These are phyloP conservation scores for Smutsia gigantea DNA, from an alignment of 2,797 vertebrate genomes.

Conservation along the genomic window DNA sequence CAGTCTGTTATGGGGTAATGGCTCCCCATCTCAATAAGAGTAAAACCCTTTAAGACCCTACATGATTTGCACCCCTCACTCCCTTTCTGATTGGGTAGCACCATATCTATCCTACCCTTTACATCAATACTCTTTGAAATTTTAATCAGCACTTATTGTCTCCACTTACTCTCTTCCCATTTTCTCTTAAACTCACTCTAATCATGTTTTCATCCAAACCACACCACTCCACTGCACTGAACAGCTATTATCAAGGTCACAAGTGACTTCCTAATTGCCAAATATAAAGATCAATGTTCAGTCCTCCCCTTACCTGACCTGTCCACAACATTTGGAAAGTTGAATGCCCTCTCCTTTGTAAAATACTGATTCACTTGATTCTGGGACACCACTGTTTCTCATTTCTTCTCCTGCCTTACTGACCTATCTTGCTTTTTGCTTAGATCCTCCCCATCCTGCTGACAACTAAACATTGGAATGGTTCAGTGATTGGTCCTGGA, in stretches of 20 bases:
- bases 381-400: background rate
- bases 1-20: background rate
- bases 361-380: background rate
- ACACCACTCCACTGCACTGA: background rate
- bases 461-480: background rate
- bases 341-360: background rate
- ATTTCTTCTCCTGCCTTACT: background rate
- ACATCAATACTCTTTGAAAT: background rate
- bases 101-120: background rate
- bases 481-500: background rate
- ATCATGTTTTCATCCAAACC: conserved; percentile 1
- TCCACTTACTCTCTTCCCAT: background rate
- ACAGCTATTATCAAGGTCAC: background rate
- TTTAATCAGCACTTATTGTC: background rate
- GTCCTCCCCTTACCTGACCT: background rate
- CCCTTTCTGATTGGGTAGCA: background rate
- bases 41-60: background rate
- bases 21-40: background rate
- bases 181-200: conserved; percentile 2
- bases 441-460: background rate
- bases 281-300: background rate
- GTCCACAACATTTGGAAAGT: background rate
- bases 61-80: background rate
- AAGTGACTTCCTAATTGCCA: conserved; percentile 9
- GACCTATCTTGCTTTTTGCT: background rate